A percentile compares a stretch with the other conserved stretches of the same genome.
phyloP scores from a whole-genome alignment of 2,797 vertebrate genomes.

The Rhynchotus rufescens region DNA sequence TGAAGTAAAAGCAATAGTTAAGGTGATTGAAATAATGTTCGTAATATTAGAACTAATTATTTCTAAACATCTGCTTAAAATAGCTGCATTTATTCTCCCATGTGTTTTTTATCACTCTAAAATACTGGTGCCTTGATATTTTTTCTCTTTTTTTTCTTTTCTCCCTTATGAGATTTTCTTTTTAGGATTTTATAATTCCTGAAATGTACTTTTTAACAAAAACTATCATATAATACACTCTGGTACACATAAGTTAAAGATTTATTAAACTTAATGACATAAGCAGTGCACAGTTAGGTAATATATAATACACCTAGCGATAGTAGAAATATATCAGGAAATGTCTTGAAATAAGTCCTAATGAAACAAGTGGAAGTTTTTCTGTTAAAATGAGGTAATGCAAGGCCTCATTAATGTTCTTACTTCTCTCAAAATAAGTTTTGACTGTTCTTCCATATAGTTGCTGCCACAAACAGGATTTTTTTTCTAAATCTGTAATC shows the following conservation, averaged over 20 bases:
- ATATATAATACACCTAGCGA: not conserved
- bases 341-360: not conserved
- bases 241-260: not conserved
- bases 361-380: constrained; percentile 6
- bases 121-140: not conserved
- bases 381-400: not conserved
- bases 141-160: not conserved
- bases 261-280: constrained; percentile 12
- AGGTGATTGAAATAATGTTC: not conserved
- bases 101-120: constrained; percentile 29
- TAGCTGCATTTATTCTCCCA: not conserved
- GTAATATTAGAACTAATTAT: not conserved
- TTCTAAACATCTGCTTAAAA: constrained; percentile 25
- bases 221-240: not conserved
- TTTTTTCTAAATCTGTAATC: not conserved
- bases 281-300: not conserved
- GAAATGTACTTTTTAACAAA: not conserved
- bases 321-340: constrained; percentile 1
- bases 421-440: constrained; percentile 37
- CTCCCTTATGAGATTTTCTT: not conserved
- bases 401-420: not conserved
- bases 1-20: not conserved
- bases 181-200: constrained; percentile 14
- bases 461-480: not conserved
- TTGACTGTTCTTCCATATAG: constrained; percentile 32